phyloP scores from a whole-genome alignment of 2,797 vertebrate genomes.

The Pseudochromis fuscus region DNA sequence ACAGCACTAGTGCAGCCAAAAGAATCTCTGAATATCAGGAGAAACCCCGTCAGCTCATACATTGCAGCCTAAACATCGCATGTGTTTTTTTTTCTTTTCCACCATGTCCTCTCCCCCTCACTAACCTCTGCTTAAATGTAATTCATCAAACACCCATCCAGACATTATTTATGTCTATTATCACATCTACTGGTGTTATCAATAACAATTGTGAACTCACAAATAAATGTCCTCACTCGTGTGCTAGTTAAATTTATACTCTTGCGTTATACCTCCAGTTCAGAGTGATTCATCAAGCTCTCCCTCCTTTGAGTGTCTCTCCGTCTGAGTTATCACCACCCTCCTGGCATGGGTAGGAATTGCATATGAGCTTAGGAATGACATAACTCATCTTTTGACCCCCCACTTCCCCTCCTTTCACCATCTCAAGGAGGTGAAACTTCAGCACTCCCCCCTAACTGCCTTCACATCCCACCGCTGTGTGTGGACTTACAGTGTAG shows the following conservation, averaged over 20 bases:
- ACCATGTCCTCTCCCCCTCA: background rate
- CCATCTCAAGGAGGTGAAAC: slow-evolving; percentile 52
- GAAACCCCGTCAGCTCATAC: slow-evolving; percentile 27
- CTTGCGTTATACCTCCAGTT: slow-evolving; percentile 16
- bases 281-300: slow-evolving; percentile 49
- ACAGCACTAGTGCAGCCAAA: slow-evolving; percentile 28
- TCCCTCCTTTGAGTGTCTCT: slow-evolving; percentile 9
- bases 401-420: slow-evolving; percentile 1
- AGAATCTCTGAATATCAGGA: slow-evolving; percentile 31
- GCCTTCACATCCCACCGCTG: slow-evolving; percentile 26
- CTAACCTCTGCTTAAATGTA: background rate
- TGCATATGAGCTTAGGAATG: slow-evolving; percentile 77
- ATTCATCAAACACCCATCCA: slow-evolving; percentile 25
- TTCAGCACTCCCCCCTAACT: slow-evolving; percentile 6
- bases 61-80: slow-evolving; percentile 32
- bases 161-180: slow-evolving; percentile 37
- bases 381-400: slow-evolving; percentile 63
- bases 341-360: slow-evolving; percentile 54
- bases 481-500: slow-evolving; percentile 32
- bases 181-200: slow-evolving; percentile 34
- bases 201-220: slow-evolving; percentile 20
- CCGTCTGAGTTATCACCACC: slow-evolving; percentile 56
- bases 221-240: slow-evolving; percentile 23
- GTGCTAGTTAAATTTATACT: slow-evolving; percentile 28
- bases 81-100: slow-evolving; percentile 44